phyloP scores from a whole-genome alignment of 2,113 vertebrate genomes.

The Alouatta palliata region DNA sequence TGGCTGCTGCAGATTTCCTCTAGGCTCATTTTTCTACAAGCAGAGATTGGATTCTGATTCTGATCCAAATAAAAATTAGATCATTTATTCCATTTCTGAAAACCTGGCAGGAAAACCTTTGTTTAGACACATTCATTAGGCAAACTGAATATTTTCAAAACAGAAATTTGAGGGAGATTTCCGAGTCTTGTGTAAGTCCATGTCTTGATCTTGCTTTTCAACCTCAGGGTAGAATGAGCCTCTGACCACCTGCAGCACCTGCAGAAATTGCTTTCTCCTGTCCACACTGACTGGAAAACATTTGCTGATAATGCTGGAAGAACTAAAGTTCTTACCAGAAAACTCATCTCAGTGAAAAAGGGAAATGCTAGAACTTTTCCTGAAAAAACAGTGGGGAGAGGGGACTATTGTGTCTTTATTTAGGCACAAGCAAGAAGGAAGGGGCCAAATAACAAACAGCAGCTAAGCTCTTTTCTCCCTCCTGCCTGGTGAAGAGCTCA shows the following conservation, averaged over 20 bases:
- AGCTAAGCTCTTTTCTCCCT: constrained; percentile 1
- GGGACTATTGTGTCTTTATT: neutral
- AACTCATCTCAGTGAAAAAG: neutral
- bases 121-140: constrained; percentile 70
- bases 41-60: constrained; percentile 62
- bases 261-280: constrained; percentile 11
- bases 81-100: constrained; percentile 70
- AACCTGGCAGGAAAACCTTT: constrained; percentile 74
- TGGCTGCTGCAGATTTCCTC: constrained; percentile 25
- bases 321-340: constrained; percentile 27
- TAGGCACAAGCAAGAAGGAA: neutral
- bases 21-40: constrained; percentile 54
- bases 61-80: constrained; percentile 76
- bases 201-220: constrained; percentile 49
- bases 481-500: neutral
- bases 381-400: neutral
- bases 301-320: neutral
- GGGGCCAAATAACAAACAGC: neutral
- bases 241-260: constrained; percentile 17
- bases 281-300: neutral
- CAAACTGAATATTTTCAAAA: constrained; percentile 70
- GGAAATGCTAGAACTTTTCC: constrained; percentile 33
- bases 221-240: constrained; percentile 19
- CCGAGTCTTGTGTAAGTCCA: constrained; percentile 41
- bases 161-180: constrained; percentile 65